phyloP scores from a whole-genome alignment of 23 tunicate species.

The Styela plicata region DNA sequence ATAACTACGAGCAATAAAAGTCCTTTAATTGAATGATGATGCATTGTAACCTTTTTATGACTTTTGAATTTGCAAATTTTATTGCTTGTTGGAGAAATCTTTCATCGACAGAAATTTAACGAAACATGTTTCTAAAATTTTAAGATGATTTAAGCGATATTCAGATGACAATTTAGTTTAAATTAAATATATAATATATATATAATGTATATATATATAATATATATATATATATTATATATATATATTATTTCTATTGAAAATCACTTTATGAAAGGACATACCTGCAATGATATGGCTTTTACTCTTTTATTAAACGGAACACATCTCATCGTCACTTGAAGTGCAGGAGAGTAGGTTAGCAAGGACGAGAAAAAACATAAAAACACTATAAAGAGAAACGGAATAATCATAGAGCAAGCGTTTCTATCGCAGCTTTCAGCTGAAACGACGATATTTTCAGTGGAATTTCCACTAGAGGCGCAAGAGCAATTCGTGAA shows the following conservation, averaged over 20 bases:
- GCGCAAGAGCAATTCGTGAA: conserved; percentile 52
- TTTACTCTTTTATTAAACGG: conserved; percentile 17
- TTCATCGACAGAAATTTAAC: too few relatives aligned
- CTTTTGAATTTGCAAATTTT: too few relatives aligned
- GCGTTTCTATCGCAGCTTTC: conserved; percentile 11
- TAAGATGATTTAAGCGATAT: too few relatives aligned
- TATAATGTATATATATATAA: too few relatives aligned
- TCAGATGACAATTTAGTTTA: too few relatives aligned
- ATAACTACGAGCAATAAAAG: too few relatives aligned
- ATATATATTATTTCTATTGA: background rate
- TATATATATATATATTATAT: too few relatives aligned
- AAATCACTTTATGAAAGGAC: background rate
- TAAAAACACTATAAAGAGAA: background rate
- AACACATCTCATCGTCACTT: conserved; percentile 23
- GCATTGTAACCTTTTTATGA: too few relatives aligned
- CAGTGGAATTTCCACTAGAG: background rate
- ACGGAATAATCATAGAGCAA: conserved; percentile 4
- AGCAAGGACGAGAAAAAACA: conserved; percentile 15
- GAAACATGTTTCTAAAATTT: too few relatives aligned
- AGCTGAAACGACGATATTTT: background rate
- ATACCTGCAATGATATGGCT: conserved; percentile 19
- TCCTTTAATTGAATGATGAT: too few relatives aligned
- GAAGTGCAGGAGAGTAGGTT: conserved; percentile 4
- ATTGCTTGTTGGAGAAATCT: too few relatives aligned
- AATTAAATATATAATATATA: too few relatives aligned